Percentiles rank a stretch among this genome's conserved stretches.
These are phyloP conservation scores for Tetropium fuscum DNA, from an alignment of 2,888 invertebrate genomes.

Conservation along the genomic window DNA sequence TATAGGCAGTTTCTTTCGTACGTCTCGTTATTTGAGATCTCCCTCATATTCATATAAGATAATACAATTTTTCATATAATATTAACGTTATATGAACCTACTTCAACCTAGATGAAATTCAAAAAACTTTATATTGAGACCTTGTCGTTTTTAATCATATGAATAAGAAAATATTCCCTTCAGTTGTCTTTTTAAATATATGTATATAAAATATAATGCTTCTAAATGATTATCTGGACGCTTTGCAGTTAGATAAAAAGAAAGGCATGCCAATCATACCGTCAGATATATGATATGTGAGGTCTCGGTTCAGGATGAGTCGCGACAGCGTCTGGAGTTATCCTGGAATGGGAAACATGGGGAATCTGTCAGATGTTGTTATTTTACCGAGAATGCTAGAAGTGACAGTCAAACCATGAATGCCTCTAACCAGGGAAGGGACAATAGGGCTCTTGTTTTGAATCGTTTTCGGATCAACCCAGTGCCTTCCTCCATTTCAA, in stretches of 20 bases:
- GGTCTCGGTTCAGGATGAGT: slow-evolving; percentile 60
- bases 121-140: background rate
- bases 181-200: background rate
- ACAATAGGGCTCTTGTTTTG: slow-evolving; percentile 47
- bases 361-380: slow-evolving; percentile 64
- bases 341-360: slow-evolving; percentile 62
- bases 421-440: slow-evolving; percentile 51
- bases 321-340: slow-evolving; percentile 65
- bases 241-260: slow-evolving; percentile 39
- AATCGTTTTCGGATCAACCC: slow-evolving; percentile 40
- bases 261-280: slow-evolving; percentile 62
- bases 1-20: too few relatives aligned
- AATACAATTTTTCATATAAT: too few relatives aligned
- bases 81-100: too few relatives aligned
- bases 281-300: slow-evolving; percentile 59
- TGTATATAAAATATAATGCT: slow-evolving; percentile 10
- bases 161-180: background rate
- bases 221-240: slow-evolving; percentile 37
- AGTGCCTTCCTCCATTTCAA: slow-evolving; percentile 14
- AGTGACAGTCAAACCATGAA: slow-evolving; percentile 60
- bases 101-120: too few relatives aligned
- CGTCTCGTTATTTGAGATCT: too few relatives aligned
- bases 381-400: slow-evolving; percentile 59
- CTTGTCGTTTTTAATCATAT: background rate
- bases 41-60: too few relatives aligned